Percentiles rank a stretch among this genome's conserved stretches.
Evolutionary conservation across 1,140 invertebrate genomes (phyloP).

Genomic region (Dinoponera quadriceps): DNA sequence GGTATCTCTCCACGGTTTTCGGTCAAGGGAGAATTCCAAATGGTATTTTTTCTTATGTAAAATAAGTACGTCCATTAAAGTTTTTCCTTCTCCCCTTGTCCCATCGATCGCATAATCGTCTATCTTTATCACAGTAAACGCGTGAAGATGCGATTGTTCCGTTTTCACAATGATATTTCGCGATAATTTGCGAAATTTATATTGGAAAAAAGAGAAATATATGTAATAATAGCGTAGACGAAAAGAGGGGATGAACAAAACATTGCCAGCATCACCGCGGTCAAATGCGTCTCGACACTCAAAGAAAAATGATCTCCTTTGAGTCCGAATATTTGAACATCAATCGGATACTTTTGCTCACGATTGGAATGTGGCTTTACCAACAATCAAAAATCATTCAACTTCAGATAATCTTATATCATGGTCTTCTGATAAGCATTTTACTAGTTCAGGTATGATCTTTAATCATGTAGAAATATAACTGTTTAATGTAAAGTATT

Average conservation of each 20-base stretch:
- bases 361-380: slow-evolving; percentile 11
- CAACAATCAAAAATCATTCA: background rate
- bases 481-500: too few species aligned
- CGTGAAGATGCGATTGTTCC: background rate
- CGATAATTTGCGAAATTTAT: background rate
- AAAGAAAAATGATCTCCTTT: background rate
- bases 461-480: too few species aligned
- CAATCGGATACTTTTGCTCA: background rate
- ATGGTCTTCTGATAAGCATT: background rate
- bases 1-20: too few species aligned
- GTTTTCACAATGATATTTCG: background rate
- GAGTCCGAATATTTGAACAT: background rate
- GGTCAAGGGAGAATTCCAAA: background rate
- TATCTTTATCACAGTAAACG: background rate
- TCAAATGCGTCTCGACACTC: background rate
- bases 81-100: background rate
- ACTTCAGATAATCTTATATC: background rate
- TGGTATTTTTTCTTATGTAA: background rate
- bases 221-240: background rate
- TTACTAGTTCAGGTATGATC: background rate
- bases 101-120: slow-evolving; percentile 17
- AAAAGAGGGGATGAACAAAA: background rate
- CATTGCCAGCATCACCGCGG: background rate
- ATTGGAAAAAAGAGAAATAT: background rate
- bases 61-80: background rate